Conservation (phyloP, 2,113 vertebrate genomes). For the Rutilus rutilus region DNA sequence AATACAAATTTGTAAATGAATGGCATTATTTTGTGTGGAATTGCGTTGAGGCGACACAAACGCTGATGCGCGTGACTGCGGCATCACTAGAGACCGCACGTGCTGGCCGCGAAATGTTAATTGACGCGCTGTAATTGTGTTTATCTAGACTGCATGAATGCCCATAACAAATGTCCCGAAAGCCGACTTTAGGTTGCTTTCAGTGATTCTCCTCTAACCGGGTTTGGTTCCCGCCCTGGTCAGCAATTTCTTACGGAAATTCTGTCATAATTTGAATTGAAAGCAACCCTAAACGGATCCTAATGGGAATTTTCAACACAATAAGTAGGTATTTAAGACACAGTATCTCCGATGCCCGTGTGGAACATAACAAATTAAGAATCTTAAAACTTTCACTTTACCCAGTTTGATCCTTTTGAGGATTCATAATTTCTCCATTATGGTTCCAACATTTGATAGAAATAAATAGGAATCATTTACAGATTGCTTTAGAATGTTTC, state of each 20-base stretch:
- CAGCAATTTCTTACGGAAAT: background rate
- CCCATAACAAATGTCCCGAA: background rate
- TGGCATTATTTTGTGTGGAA: background rate
- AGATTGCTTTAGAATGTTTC: background rate
- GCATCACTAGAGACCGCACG: slow-evolving; percentile 53
- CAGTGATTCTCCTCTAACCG: background rate
- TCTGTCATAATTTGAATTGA: background rate
- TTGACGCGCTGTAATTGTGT: slow-evolving; percentile 6
- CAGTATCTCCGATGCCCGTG: background rate
- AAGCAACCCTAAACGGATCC: background rate
- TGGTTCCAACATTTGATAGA: background rate
- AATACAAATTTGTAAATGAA: background rate
- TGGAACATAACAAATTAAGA: background rate
- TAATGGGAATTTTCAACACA: background rate
- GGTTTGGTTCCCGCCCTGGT: slow-evolving; percentile 1
- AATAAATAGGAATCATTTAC: background rate
- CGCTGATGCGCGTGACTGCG: slow-evolving; percentile 31
- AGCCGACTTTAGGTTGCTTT: background rate
- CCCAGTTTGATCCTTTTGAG: background rate
- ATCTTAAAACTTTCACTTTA: background rate
- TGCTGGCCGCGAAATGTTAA: slow-evolving; percentile 33
- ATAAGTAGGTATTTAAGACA: background rate
- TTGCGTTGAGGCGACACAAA: slow-evolving; percentile 14
- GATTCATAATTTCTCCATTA: too few relatives aligned
- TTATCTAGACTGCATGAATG: background rate